A percentile compares a stretch with the other conserved stretches of the same genome.
Evolutionary conservation across 2,113 vertebrate species (phyloP).

Genomic region (Martes martes): DNA sequence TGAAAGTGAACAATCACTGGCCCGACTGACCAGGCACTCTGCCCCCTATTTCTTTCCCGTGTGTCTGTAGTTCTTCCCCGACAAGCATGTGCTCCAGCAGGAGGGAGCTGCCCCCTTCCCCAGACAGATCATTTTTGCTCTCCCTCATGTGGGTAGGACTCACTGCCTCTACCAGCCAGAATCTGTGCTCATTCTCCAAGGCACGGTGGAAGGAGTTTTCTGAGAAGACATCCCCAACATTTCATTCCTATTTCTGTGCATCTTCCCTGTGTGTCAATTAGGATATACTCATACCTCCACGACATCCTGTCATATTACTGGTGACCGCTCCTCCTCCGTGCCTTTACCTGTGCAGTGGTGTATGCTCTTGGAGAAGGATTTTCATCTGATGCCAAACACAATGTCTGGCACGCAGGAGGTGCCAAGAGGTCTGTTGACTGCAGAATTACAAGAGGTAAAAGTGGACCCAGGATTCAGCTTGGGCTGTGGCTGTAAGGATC

Average conservation of each 20-base stretch:
- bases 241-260: background rate
- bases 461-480: rapidly evolving
- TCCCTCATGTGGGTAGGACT: background rate
- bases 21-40: background rate
- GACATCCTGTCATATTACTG: no score
- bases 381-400: background rate
- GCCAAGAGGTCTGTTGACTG: background rate
- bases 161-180: background rate
- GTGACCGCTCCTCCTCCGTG: background rate
- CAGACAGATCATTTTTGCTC: rapidly evolving
- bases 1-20: rapidly evolving
- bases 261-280: background rate
- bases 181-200: background rate
- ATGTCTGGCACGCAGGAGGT: rapidly evolving
- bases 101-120: rapidly evolving
- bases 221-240: background rate
- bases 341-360: background rate
- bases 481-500: background rate
- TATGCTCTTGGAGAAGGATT: background rate
- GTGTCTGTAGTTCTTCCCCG: background rate
- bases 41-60: background rate
- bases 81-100: background rate
- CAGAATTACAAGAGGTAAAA: rapidly evolving
- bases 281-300: background rate
- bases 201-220: background rate